Evolutionary conservation across 2,113 vertebrate species (phyloP).

Genomic region (Austrofundulus limnaeus): DNA sequence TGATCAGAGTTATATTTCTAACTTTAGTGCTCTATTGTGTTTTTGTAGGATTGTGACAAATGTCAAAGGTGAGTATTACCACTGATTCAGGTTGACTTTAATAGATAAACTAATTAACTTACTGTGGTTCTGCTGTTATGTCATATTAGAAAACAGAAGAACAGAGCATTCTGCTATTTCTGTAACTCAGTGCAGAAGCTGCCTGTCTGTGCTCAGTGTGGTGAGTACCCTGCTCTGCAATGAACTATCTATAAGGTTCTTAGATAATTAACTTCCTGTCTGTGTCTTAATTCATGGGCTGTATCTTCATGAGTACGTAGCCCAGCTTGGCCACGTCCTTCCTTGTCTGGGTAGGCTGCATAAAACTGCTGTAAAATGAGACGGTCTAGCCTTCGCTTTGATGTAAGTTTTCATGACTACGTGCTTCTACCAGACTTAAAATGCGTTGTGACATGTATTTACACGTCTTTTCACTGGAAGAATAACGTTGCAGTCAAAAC

Average conservation of each 20-base stretch:
- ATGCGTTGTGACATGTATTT: too few species aligned
- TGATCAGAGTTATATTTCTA: not conserved
- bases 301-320: too few species aligned
- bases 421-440: too few species aligned
- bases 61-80: slow-evolving; percentile 88
- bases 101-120: not conserved
- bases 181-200: slow-evolving; percentile 93
- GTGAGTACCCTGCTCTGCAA: slow-evolving; percentile 79
- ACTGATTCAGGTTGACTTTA: not conserved
- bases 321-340: too few species aligned
- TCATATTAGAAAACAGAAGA: slow-evolving; percentile 91
- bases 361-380: too few species aligned
- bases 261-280: too few species aligned
- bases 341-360: too few species aligned
- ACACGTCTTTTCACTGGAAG: too few species aligned
- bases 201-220: slow-evolving; percentile 95
- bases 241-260: not conserved
- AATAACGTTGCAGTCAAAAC: too few species aligned
- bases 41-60: slow-evolving; percentile 94
- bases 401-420: too few species aligned
- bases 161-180: slow-evolving; percentile 98
- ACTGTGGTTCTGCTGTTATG: slow-evolving; percentile 1
- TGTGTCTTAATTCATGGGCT: too few species aligned
- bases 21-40: slow-evolving; percentile 15
- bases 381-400: too few species aligned